Percentiles rank a stretch among this genome's conserved stretches.
phyloP scores from a whole-genome alignment of 2,113 vertebrate species.

The Ciconia stormi region DNA sequence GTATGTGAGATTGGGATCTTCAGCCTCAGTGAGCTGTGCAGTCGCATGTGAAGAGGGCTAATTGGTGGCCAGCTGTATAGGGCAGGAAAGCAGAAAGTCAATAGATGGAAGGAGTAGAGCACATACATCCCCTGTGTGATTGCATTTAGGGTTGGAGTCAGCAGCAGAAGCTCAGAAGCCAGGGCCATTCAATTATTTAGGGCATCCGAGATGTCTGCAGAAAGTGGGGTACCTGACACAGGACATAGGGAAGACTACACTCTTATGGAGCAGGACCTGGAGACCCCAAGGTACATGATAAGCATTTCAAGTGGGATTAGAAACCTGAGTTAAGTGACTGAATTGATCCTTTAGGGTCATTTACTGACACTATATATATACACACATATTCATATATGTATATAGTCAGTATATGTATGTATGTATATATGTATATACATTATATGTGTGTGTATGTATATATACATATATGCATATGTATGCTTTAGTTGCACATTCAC shows the following conservation, averaged over 20 bases:
- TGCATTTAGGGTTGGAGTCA: not conserved
- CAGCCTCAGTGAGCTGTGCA: not conserved
- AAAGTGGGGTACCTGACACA: not conserved
- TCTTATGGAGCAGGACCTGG: not conserved
- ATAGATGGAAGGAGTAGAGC: not conserved
- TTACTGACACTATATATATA: not conserved
- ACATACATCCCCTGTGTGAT: not conserved
- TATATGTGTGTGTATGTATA: no score
- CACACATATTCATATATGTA: not conserved
- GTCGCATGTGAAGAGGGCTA: not conserved
- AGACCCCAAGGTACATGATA: not conserved
- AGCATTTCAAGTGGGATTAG: not conserved
- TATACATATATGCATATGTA: not conserved
- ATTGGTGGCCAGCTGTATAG: not conserved
- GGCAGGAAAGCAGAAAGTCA: not conserved
- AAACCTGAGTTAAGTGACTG: not conserved
- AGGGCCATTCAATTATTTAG: not conserved
- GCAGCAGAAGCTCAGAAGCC: not conserved
- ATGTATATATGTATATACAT: not conserved
- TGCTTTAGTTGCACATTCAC: not conserved
- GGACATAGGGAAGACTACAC: not conserved
- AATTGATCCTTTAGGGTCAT: not conserved
- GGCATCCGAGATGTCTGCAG: not conserved
- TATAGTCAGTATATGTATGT: not conserved
- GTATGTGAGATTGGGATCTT: not conserved